Conservation (phyloP, 2,888 invertebrate species). For the Zele albiditarsus region DNA sequence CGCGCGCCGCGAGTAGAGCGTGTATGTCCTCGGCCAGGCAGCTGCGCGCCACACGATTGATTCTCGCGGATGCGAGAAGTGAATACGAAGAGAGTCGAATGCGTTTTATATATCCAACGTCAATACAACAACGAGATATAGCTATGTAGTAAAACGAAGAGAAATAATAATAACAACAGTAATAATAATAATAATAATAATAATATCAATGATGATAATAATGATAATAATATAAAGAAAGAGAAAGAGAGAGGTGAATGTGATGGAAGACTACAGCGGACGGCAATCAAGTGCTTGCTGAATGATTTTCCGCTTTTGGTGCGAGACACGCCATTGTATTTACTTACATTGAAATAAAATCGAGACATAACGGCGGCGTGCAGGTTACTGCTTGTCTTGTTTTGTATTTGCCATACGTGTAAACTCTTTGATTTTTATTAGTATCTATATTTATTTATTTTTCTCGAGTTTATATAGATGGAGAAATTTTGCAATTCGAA, state of each 20-base stretch:
- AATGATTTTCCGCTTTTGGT: constrained; percentile 11
- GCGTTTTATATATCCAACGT: constrained; percentile 12
- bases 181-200: neutral
- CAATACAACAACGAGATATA: neutral
- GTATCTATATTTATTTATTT: neutral
- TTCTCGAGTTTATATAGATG: no score
- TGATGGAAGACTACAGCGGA: neutral
- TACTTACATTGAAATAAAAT: constrained; percentile 10
- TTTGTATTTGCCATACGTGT: neutral
- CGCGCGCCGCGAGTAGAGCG: neutral
- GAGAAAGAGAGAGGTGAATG: neutral
- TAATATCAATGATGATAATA: neutral
- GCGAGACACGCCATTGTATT: constrained; percentile 9
- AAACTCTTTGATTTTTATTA: neutral
- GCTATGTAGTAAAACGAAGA: neutral
- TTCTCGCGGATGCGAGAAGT: constrained; percentile 36
- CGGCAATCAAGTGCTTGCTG: neutral
- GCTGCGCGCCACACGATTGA: constrained; percentile 28
- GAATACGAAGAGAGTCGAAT: constrained; percentile 28
- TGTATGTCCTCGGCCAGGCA: constrained; percentile 26
- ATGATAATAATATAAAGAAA: neutral
- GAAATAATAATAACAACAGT: neutral
- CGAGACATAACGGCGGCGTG: neutral
- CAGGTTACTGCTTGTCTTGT: neutral
- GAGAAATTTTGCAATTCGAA: no score